Evolutionary conservation across 2,113 vertebrate species (phyloP).

Genomic region (Rousettus leschenaultii): DNA sequence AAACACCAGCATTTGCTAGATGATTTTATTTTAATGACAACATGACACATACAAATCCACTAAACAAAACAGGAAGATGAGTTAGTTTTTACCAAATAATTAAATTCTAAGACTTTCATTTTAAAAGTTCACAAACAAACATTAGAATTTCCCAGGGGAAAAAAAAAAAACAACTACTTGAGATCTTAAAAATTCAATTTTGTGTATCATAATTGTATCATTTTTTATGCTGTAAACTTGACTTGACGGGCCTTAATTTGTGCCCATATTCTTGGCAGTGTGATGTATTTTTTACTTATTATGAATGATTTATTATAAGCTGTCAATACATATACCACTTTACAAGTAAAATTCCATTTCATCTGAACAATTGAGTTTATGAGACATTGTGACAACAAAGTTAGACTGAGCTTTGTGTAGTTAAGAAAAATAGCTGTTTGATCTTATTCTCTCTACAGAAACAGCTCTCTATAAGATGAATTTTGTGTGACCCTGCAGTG

Average conservation of each 20-base stretch:
- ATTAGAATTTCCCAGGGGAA: conserved; percentile 34
- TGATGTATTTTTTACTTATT: not conserved
- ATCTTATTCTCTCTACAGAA: not conserved
- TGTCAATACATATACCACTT: conserved; percentile 21
- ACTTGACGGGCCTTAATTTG: not conserved
- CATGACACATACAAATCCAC: not conserved
- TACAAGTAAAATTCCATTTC: conserved; percentile 37
- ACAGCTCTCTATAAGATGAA: not conserved
- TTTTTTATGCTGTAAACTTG: not conserved
- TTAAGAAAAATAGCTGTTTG: not conserved
- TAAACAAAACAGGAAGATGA: not conserved
- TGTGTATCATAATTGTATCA: not conserved
- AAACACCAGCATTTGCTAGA: not conserved
- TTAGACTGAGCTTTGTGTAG: not conserved
- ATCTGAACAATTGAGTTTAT: not conserved
- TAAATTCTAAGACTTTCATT: conserved; percentile 17
- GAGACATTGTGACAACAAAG: not conserved
- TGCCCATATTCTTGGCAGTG: not conserved
- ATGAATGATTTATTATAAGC: not conserved
- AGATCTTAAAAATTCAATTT: conserved; percentile 44
- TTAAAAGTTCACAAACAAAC: conserved; percentile 13
- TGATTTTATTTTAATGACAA: not conserved
- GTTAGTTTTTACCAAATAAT: not conserved
- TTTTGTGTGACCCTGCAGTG: not conserved
- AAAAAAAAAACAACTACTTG: not conserved